Base-by-base conservation (phyloP, 2,797 vertebrate genomes). In the Microhierax caerulescens region DNA sequence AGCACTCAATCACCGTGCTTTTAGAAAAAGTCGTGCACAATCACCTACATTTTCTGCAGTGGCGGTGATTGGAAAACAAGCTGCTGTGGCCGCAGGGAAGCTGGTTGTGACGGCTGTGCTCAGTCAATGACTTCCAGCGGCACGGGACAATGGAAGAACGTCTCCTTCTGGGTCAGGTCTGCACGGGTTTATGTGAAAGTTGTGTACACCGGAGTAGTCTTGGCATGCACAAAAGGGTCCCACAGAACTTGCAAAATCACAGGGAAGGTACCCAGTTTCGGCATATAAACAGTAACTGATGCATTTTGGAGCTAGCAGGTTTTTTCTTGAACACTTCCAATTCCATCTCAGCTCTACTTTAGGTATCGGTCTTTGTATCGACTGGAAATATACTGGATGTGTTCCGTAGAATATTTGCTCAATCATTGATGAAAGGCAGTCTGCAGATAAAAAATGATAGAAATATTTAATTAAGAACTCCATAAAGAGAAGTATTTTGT, bases 81-180 rank as follows among this genome's bases (percentile, higher is more conserved):
- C 27, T 22, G 36, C 56, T 34, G 4, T 7, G 30, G 37, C 36
- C 1, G 1, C 48, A 50, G 54, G 11, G 61, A 73, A 53, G 30
- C 13, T 41, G 30, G 21, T 25, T 69, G 41, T 15, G 32, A 45
- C 5, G 11, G 34, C 32, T 22, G 11, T 5, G 41, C 70, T 61
- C 78, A 23, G 14, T 20, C n/a, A 25, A 14, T 8, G 18, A 22
- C 28, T 63, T 37, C 32, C 56, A 37, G 4, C 1, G 45, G 23
- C 19, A 10, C 6, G 1, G 20, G 16, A 14, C 12, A 30, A 57
- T 1, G 28, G 37, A 50, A 80, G 19, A 50, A 61, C 1, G 1
- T 18, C 53, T 81, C 3, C 0, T 25, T 30, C 69, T 76, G 70
- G 14, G 7, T 20, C 28, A 69, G 8, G 24, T 45, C 37, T 51